phyloP scores from a whole-genome alignment of 2,888 invertebrate genomes.

The Myopa testacea region DNA sequence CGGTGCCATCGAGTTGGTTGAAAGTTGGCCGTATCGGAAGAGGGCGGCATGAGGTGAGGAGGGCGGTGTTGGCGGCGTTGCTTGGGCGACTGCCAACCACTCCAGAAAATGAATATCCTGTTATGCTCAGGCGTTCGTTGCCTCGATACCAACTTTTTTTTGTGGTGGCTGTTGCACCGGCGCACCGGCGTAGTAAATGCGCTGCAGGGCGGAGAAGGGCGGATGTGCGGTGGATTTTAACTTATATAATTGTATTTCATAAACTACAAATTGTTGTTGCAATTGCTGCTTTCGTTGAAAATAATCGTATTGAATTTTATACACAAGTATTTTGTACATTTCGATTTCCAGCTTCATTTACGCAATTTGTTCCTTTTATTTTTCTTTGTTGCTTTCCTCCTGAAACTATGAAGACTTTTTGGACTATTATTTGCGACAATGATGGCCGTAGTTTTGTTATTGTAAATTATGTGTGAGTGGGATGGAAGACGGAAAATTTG shows the following conservation, averaged over 20 bases:
- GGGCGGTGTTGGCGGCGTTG: background rate
- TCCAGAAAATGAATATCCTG: constrained; percentile 32
- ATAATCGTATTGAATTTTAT: constrained; percentile 1
- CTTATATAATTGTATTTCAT: constrained; percentile 20
- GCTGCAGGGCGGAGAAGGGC: background rate
- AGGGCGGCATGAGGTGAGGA: background rate
- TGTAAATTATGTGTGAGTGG: background rate
- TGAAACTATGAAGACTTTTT: constrained; percentile 2
- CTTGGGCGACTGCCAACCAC: background rate
- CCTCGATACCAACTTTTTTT: background rate
- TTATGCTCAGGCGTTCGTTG: constrained; percentile 1
- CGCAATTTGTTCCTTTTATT: background rate
- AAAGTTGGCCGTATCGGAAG: background rate
- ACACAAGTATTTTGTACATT: background rate
- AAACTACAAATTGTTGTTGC: constrained; percentile 25
- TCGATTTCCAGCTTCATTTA: background rate
- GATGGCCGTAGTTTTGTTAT: background rate
- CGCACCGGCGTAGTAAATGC: background rate
- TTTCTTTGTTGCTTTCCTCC: background rate
- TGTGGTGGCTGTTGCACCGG: background rate
- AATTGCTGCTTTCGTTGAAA: background rate
- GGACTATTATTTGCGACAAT: constrained; percentile 23
- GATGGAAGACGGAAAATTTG: background rate
- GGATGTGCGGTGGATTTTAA: background rate
- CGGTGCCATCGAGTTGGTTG: background rate